phyloP scores from a whole-genome alignment of 30 jellyfish, hydroid and myxozoan species.

The Chironex yamaguchii region DNA sequence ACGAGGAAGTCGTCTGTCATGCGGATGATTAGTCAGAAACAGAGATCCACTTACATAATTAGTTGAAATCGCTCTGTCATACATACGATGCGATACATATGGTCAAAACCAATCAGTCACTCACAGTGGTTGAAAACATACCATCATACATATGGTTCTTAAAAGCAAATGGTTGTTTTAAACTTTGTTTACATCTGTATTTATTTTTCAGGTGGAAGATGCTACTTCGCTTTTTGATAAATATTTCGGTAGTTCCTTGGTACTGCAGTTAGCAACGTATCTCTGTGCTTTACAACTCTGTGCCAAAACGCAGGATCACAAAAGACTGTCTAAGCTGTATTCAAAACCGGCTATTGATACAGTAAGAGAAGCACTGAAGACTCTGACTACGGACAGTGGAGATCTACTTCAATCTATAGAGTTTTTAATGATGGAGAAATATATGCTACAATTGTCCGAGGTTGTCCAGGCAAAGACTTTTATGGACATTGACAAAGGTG shows the following conservation, averaged over 20 bases:
- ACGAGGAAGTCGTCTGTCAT: no score
- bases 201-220: conserved; percentile 35
- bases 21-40: no score
- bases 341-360: background rate
- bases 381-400: background rate
- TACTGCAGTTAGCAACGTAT: conserved; percentile 63
- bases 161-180: no score
- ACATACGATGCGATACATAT: no score
- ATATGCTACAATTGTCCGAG: conserved; percentile 68
- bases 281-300: conserved; percentile 28
- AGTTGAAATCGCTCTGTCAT: no score
- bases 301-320: background rate
- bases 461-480: conserved; percentile 88
- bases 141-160: no score
- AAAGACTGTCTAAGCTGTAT: background rate
- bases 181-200: no score
- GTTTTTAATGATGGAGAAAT: conserved; percentile 14
- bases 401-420: background rate
- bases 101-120: no score
- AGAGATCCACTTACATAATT: no score
- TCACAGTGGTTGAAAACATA: no score
- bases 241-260: conserved; percentile 55
- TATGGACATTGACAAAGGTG: conserved; percentile 88
- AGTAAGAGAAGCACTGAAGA: background rate
- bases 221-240: conserved; percentile 53